Percentiles rank a stretch among this genome's conserved stretches.
Evolutionary conservation across 2,888 invertebrate species (phyloP).

Genomic region (Amiota communis): DNA sequence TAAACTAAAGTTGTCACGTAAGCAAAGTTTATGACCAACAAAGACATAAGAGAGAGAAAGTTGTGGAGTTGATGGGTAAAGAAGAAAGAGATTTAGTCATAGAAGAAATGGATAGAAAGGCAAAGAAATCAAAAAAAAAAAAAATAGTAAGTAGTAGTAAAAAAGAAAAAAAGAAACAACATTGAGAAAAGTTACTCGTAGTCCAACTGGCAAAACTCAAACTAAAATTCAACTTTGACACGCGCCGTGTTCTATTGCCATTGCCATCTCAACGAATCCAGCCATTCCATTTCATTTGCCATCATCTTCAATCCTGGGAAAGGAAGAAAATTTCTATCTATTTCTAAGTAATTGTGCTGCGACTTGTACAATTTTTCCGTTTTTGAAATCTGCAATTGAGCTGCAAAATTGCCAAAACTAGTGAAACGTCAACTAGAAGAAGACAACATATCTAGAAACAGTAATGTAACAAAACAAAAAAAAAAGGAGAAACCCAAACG

Average conservation of each 20-base stretch:
- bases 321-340: neutral
- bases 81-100: no score
- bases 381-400: constrained; percentile 20
- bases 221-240: constrained; percentile 20
- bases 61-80: no score
- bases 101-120: no score
- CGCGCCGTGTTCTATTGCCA: neutral
- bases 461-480: neutral
- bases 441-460: no score
- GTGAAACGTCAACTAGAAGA: neutral
- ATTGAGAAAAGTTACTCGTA: neutral
- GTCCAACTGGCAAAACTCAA: neutral
- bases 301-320: neutral
- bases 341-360: constrained; percentile 4
- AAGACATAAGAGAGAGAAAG: constrained; percentile 41
- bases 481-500: neutral
- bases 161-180: neutral
- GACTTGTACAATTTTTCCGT: constrained; percentile 14
- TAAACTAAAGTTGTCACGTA: constrained; percentile 68
- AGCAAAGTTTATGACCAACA: constrained; percentile 63
- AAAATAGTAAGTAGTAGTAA: neutral
- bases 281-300: no score
- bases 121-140: neutral
- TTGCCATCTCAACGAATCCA: no score
- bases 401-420: constrained; percentile 21